Base-by-base conservation (phyloP, 2,113 vertebrate species). In the Pituophis catenifer region DNA sequence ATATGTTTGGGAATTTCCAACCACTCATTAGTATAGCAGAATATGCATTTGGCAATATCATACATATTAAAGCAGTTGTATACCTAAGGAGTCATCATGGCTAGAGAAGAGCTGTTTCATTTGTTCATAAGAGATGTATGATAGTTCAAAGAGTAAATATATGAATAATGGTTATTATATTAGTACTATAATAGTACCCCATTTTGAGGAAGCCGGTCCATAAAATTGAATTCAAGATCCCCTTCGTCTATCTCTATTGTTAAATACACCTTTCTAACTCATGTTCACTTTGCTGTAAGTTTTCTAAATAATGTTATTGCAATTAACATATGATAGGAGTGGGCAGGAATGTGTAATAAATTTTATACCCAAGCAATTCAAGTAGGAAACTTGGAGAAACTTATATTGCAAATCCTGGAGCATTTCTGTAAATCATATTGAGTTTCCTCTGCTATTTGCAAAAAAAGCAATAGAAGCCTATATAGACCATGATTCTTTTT, bases 21-120 rank as follows among this genome's bases (percentile, higher is more conserved):
- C 38, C 38, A 44, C 38, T 57, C 93, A 93, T 89, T 92, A 91
- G 58, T 91, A 87, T 93, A 81, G 26, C 3, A 8, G 48, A 93
- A 93, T 91, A 94, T 94, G 54, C 1, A 48, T 91, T 95, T 57
- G 24, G 7, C 91, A 90, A 52, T 52, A 52, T 8, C 52, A 8
- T 52, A 52, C 52, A 52, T 54, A 54, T 54, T 54, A 54, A 54
- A 54, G 53, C 53, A 54, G 53, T 54, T 54, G 53, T 54, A 54
- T 54, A 54, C 2, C 53, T 54, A 54, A 54, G 53, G 53, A 54
- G 53, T 54, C 53, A 54, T 48, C 44, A 48, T 48, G 44, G 44
- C 44, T 48, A 48, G 53, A 54, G 53, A 54, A 54, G 53, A 54
- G 53, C 10, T 54, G 12, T 54, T 54, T 13, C 12, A 0, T 54